Evolutionary conservation across 1,140 invertebrate genomes (phyloP).

Genomic region (Schlechtendalia chinensis): DNA sequence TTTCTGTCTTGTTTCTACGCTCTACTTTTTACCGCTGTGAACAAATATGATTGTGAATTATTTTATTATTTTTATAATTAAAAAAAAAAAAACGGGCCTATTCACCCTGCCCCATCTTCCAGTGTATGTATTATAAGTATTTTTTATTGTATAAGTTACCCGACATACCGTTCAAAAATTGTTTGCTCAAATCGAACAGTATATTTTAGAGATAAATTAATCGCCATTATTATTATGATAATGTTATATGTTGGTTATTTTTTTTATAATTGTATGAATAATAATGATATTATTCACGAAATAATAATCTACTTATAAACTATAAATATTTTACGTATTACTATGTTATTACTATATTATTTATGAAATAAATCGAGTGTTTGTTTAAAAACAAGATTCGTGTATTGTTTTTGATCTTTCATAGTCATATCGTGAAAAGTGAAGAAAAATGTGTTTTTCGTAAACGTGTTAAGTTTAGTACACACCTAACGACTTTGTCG

Average conservation of each 20-base stretch:
- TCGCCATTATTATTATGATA: conserved; percentile 19
- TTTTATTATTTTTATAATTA: background rate
- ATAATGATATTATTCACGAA: too few relatives aligned
- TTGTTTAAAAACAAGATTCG: too few relatives aligned
- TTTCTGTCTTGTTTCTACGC: background rate
- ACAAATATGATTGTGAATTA: background rate
- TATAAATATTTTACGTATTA: background rate
- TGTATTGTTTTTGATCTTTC: too few relatives aligned
- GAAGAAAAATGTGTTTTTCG: too few relatives aligned
- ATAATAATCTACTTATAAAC: too few relatives aligned
- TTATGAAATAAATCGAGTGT: too few relatives aligned
- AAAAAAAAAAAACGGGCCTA: background rate
- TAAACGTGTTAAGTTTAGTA: too few relatives aligned
- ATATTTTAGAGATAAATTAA: background rate
- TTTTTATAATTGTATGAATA: background rate
- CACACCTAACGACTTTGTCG: too few relatives aligned
- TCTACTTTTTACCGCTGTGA: background rate
- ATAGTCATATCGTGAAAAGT: too few relatives aligned
- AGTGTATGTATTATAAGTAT: background rate
- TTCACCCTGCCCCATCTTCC: too few relatives aligned
- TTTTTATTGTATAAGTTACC: conserved; percentile 21
- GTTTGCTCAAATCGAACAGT: conserved; percentile 11
- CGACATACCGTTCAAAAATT: background rate
- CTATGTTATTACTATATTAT: background rate
- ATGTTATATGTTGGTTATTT: background rate